Conservation (phyloP, 2,888 invertebrate genomes). For the Gymnosoma rotundatum region DNA sequence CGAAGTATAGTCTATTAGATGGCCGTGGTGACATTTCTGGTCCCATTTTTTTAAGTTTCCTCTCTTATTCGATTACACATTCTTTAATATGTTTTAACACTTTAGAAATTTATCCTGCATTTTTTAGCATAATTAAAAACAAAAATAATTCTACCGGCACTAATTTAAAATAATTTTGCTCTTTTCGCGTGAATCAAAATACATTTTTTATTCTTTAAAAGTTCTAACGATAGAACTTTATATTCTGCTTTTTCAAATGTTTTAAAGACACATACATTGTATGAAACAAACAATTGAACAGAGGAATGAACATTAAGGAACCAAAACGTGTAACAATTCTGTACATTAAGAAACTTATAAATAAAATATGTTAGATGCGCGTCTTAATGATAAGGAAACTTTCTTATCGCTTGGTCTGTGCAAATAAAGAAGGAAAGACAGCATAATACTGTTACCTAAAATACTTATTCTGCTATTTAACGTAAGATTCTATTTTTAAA, state of each 20-base stretch:
- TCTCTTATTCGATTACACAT: slow-evolving; percentile 28
- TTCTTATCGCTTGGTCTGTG: neutral
- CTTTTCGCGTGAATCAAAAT: neutral
- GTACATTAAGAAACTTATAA: slow-evolving; percentile 23
- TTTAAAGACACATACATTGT: slow-evolving; percentile 14
- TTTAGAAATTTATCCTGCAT: slow-evolving; percentile 1
- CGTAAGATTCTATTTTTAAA: no score
- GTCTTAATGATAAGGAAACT: neutral
- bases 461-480: no score
- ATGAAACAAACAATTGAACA: slow-evolving; percentile 2
- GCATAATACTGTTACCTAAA: no score
- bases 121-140: slow-evolving; percentile 11
- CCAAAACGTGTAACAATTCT: neutral
- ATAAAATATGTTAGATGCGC: slow-evolving; percentile 6
- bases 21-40: no score
- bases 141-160: slow-evolving; percentile 27
- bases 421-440: no score
- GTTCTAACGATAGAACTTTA: slow-evolving; percentile 61
- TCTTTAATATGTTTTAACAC: neutral
- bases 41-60: no score
- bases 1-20: no score
- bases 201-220: slow-evolving; percentile 12
- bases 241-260: slow-evolving; percentile 38
- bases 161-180: slow-evolving; percentile 23
- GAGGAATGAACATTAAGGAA: neutral